Conservation (phyloP, 1,140 invertebrate species). For the Stegodyphus mimosarum region DNA sequence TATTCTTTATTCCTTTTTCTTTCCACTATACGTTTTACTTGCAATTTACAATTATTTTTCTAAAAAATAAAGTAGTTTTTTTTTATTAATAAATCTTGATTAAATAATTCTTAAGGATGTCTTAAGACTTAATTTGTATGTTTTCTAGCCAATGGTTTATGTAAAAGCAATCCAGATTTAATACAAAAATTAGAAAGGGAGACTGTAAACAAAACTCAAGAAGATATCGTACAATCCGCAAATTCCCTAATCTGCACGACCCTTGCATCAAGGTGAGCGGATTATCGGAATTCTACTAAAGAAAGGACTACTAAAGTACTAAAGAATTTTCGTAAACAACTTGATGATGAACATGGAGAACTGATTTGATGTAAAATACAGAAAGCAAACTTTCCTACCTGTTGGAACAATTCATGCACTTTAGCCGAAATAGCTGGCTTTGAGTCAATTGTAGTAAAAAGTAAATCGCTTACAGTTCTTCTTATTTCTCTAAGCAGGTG, state of each 20-base stretch:
- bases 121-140: too few relatives aligned
- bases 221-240: neutral
- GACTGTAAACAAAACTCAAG: neutral
- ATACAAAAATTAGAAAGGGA: too few relatives aligned
- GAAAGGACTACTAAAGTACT: neutral
- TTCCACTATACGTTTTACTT: too few relatives aligned
- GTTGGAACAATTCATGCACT: constrained; percentile 25
- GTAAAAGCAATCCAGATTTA: too few relatives aligned
- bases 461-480: constrained; percentile 33
- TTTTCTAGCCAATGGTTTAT: too few relatives aligned
- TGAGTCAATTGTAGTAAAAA: constrained; percentile 13
- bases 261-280: neutral
- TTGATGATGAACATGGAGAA: neutral
- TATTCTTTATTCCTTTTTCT: too few relatives aligned
- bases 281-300: neutral
- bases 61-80: too few relatives aligned
- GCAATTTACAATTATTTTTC: too few relatives aligned
- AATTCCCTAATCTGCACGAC: neutral
- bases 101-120: too few relatives aligned
- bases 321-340: neutral
- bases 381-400: neutral
- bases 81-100: too few relatives aligned
- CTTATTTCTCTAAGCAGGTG: constrained; percentile 42
- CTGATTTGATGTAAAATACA: neutral
- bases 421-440: constrained; percentile 17